Evolutionary conservation across 53 echinoderm and acorn worm genomes (phyloP).

Genomic region (Stichopus horrens): DNA sequence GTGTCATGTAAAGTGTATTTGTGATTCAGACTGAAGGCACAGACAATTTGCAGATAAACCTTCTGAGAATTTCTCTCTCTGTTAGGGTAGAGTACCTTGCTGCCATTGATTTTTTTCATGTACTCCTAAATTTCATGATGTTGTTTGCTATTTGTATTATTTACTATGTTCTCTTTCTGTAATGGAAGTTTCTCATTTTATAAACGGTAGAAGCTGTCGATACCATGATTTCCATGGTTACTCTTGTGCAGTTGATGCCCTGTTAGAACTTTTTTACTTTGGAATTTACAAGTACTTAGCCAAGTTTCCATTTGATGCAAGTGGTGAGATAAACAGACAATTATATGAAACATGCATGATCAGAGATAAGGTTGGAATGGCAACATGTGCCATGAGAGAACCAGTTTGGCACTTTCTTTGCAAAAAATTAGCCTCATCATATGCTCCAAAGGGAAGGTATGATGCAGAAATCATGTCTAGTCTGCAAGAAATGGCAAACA

Average conservation of each 20-base stretch:
- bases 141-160: not conserved
- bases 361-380: conserved; percentile 16
- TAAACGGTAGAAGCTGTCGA: conserved; percentile 25
- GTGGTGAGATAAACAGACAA: not conserved
- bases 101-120: not conserved
- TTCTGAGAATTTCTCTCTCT: too few species aligned
- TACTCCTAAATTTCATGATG: too few species aligned
- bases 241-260: conserved; percentile 2
- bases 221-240: conserved; percentile 25
- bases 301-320: not conserved
- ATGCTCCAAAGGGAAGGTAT: conserved; percentile 6
- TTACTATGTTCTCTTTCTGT: not conserved
- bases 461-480: conserved; percentile 27
- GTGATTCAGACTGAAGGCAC: too few species aligned
- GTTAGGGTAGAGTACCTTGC: not conserved
- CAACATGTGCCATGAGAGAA: conserved; percentile 14
- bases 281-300: not conserved
- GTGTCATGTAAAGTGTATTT: too few species aligned
- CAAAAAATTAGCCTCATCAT: not conserved
- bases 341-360: not conserved
- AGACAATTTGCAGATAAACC: too few species aligned
- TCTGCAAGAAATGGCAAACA: not conserved
- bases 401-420: conserved; percentile 16
- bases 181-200: conserved; percentile 12
- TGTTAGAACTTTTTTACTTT: conserved; percentile 6